Evolutionary conservation across 2,888 invertebrate genomes (phyloP), one percentile per base, ranked within the genome.

Genomic region (Acleris holmiana): DNA sequence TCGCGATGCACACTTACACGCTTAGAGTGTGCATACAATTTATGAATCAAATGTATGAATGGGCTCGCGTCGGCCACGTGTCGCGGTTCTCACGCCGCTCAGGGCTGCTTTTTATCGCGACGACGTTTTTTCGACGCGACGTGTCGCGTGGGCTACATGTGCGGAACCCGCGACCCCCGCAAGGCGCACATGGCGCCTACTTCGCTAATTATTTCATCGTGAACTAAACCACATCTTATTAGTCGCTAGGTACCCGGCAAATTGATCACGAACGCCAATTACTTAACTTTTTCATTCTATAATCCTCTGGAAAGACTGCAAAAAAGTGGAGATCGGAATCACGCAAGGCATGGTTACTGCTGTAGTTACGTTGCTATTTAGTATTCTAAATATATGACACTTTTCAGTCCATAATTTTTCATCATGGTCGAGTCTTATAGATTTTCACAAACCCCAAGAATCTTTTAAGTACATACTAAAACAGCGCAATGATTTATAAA

Each of bases 21-120:
- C 75, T 79, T 70, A 81, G 76, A 72, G 73, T 74, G 71, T 79
- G 75, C 74, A 77, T 81, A 81, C 82, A 82, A 79, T 84, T 88
- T 85, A 91, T 91, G 91, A 91, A 91, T 91, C 89, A 91, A 90
- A 91, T 88, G 86, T 85, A 88, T 91, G 91, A 91, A 91, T 91
- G 91, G 86, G 85, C 82, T 81, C 75, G 78, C 80, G 82, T 76
- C 73, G 76, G 87, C 87, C 91, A 91, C 91, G 90, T 91, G 91
- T 82, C 86, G 80, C 57, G 71, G 89, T 92, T 91, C 91, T 91
- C 91, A 91, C 91, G 91, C 84, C 84, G 69, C 71, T 67, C 66
- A 64, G 69, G 76, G 72, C 75, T 79, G 82, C 86, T 89, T 90
- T 89, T 90, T 90, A 86, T 88, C 84, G 83, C 78, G 72, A 79